Evolutionary conservation across 1,140 invertebrate species (phyloP).

Genomic region (Micrasema longulum): DNA sequence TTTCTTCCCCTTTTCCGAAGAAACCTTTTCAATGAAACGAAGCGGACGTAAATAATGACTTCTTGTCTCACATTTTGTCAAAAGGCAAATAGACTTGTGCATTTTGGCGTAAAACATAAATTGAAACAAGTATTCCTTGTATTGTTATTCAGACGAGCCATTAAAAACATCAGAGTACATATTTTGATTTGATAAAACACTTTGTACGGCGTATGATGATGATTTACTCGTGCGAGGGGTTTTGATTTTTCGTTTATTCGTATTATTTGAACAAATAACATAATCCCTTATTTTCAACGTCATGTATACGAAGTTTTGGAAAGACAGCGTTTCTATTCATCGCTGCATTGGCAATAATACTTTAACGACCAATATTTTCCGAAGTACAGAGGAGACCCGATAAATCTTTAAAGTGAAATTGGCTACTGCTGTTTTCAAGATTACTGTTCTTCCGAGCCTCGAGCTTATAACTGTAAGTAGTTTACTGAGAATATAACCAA

Average conservation of each 20-base stretch:
- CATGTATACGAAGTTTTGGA: no score
- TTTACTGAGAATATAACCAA: conserved; percentile 44
- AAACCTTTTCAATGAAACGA: conserved; percentile 24
- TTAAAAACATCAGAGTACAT: conserved; percentile 10
- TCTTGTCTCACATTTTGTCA: conserved; percentile 33
- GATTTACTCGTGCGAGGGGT: neutral
- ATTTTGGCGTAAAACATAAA: conserved; percentile 32
- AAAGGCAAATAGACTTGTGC: conserved; percentile 35
- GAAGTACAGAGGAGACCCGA: conserved; percentile 44
- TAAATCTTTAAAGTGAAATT: conserved; percentile 52
- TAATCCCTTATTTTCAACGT: no score
- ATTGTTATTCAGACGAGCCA: conserved; percentile 11
- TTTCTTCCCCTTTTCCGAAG: conserved; percentile 26
- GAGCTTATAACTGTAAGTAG: conserved; percentile 40
- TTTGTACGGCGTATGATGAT: neutral
- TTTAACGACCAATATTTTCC: conserved; percentile 53
- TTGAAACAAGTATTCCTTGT: conserved; percentile 16
- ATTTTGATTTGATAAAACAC: neutral
- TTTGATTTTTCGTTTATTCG: neutral
- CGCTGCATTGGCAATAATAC: conserved; percentile 48
- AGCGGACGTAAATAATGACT: conserved; percentile 34
- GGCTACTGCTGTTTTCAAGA: conserved; percentile 43
- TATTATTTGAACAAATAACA: no score
- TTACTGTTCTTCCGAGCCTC: conserved; percentile 39
- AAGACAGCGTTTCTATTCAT: conserved; percentile 30